phyloP scores from a whole-genome alignment of 2,797 vertebrate species.

The Sternarchorhynchus goeldii region DNA sequence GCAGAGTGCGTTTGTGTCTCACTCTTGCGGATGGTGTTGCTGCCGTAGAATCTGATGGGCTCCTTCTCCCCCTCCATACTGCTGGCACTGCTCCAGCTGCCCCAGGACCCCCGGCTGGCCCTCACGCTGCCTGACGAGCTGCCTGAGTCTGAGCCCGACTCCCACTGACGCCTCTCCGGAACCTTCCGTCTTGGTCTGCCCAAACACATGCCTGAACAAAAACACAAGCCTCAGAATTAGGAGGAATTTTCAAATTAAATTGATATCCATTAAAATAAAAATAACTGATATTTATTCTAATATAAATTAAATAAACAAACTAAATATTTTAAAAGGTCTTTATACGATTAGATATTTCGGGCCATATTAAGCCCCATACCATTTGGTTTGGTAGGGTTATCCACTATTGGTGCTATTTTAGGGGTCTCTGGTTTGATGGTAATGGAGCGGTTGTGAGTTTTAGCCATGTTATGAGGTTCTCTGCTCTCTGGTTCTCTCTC shows the following conservation, averaged over 20 bases:
- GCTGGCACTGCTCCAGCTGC: slow-evolving; percentile 97
- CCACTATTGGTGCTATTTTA: slow-evolving; percentile 70
- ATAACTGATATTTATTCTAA: too few relatives aligned
- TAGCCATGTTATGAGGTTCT: slow-evolving; percentile 64
- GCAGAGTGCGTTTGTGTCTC: slow-evolving; percentile 53
- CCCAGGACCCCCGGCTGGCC: slow-evolving; percentile 95
- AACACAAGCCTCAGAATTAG: background rate
- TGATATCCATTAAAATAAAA: too few relatives aligned
- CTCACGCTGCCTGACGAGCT: slow-evolving; percentile 91
- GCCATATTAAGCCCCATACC: slow-evolving; percentile 67
- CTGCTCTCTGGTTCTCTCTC: slow-evolving; percentile 82
- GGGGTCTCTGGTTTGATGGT: slow-evolving; percentile 73
- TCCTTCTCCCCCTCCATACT: slow-evolving; percentile 94
- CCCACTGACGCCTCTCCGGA: slow-evolving; percentile 82
- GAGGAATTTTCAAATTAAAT: too few relatives aligned
- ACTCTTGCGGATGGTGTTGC: slow-evolving; percentile 73
- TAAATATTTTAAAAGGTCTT: too few relatives aligned
- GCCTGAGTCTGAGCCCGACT: slow-evolving; percentile 93
- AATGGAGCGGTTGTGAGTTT: slow-evolving; percentile 74
- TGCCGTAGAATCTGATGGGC: slow-evolving; percentile 72
- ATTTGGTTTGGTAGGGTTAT: slow-evolving; percentile 77
- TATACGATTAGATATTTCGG: background rate
- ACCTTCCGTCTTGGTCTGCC: slow-evolving; percentile 77
- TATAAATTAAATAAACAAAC: too few relatives aligned
- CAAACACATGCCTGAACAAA: slow-evolving; percentile 67